Percentiles rank a stretch among this genome's conserved stretches.
These are phyloP conservation scores for Drosophila cardini DNA, from an alignment of 1,140 invertebrate genomes.

Conservation along the genomic window DNA sequence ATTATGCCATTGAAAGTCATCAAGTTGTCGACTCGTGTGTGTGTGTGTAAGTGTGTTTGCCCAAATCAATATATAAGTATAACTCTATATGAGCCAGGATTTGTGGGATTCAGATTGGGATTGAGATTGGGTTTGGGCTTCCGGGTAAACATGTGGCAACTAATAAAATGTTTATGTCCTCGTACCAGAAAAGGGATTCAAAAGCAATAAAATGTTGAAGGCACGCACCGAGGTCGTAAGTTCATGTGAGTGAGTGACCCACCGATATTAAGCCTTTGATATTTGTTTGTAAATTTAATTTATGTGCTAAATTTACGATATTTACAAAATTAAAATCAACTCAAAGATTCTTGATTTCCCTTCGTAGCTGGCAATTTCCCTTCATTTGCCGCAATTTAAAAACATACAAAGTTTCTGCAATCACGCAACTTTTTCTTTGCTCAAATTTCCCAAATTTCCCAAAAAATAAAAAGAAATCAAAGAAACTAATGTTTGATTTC, in stretches of 20 bases:
- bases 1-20: not conserved
- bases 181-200: slow-evolving; percentile 60
- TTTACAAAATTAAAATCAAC: slow-evolving; percentile 74
- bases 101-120: slow-evolving; percentile 31
- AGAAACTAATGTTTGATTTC: slow-evolving; percentile 70
- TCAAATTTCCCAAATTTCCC: slow-evolving; percentile 28
- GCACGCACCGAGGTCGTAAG: slow-evolving; percentile 48
- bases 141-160: slow-evolving; percentile 70
- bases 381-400: slow-evolving; percentile 65
- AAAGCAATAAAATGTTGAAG: slow-evolving; percentile 62
- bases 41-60: too few species aligned
- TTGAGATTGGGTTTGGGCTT: too few species aligned
- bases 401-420: slow-evolving; percentile 38
- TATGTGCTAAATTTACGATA: slow-evolving; percentile 73
- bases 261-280: slow-evolving; percentile 69
- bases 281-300: slow-evolving; percentile 76
- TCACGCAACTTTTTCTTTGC: slow-evolving; percentile 4
- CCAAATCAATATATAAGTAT: slow-evolving; percentile 2
- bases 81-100: slow-evolving; percentile 1
- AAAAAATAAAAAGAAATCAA: too few species aligned
- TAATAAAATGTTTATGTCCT: slow-evolving; percentile 77
- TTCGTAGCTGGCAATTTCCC: slow-evolving; percentile 15
- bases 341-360: slow-evolving; percentile 2
- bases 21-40: slow-evolving; percentile 6
- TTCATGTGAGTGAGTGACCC: slow-evolving; percentile 31